phyloP scores from a whole-genome alignment of 1,140 invertebrate genomes.

The Lanistes nyassanus region DNA sequence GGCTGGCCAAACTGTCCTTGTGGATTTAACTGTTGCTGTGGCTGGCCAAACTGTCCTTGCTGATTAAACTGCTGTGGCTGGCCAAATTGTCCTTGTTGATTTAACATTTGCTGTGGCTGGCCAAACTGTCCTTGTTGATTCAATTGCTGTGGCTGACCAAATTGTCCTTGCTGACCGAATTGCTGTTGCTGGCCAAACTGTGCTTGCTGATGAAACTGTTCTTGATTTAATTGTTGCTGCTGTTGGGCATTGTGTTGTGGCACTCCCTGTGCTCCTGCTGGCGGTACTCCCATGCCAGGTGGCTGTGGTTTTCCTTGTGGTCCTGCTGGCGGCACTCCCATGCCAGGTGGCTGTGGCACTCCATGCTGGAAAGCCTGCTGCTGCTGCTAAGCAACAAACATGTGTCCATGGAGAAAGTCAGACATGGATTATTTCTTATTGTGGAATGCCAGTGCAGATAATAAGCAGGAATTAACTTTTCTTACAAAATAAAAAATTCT shows the following conservation, averaged over 20 bases:
- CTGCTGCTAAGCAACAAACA: too few relatives aligned
- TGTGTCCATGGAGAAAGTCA: too few relatives aligned
- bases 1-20: conserved; percentile 13
- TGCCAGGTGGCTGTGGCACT: too few relatives aligned
- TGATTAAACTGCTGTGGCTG: conserved; percentile 18
- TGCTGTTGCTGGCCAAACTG: conserved; percentile 28
- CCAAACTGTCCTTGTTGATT: conserved; percentile 30
- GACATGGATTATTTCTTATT: too few relatives aligned
- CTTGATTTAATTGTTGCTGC: conserved; percentile 15
- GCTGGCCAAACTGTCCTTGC: conserved; percentile 17
- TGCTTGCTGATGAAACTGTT: conserved; percentile 40
- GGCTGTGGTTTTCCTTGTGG: neutral
- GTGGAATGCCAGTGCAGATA: too few relatives aligned
- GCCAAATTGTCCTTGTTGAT: conserved; percentile 18
- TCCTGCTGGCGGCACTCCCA: too few relatives aligned
- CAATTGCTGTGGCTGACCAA: conserved; percentile 12
- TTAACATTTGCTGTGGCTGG: conserved; percentile 7
- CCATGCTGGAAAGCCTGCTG: too few relatives aligned
- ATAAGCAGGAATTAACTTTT: too few relatives aligned
- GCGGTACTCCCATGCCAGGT: neutral
- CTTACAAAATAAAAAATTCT: too few relatives aligned
- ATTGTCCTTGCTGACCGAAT: conserved; percentile 12
- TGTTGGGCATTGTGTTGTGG: conserved; percentile 14
- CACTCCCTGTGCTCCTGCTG: neutral
- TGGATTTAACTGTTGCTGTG: neutral